Conservation (phyloP, 2,888 invertebrate genomes). For the Drosophila setosimentum region DNA sequence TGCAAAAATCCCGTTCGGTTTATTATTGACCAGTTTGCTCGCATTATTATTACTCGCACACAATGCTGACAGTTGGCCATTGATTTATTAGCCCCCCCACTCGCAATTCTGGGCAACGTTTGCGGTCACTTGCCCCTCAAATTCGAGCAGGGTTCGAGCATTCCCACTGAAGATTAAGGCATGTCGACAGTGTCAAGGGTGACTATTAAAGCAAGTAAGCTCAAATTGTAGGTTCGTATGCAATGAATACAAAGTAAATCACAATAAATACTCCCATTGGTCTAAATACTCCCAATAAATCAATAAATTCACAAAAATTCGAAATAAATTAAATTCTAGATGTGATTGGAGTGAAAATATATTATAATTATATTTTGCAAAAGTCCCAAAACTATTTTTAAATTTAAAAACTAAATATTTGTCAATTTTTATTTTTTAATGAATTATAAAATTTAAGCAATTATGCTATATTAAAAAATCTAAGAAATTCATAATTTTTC, state of each 20-base stretch:
- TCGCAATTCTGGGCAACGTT: slow-evolving; percentile 50
- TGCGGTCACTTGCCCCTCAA: slow-evolving; percentile 49
- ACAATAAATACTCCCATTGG: slow-evolving; percentile 2
- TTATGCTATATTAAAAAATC: background rate
- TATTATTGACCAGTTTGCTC: slow-evolving; percentile 78
- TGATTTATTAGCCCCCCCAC: slow-evolving; percentile 80
- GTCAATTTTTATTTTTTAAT: background rate
- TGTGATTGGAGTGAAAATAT: background rate
- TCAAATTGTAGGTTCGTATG: slow-evolving; percentile 24
- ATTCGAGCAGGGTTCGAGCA: background rate
- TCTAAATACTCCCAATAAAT: background rate
- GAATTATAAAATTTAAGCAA: background rate
- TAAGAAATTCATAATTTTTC: accelerated
- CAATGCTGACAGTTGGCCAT: slow-evolving; percentile 83
- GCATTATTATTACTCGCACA: slow-evolving; percentile 78
- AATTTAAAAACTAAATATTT: background rate
- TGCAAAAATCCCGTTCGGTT: slow-evolving; percentile 44
- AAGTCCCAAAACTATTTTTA: background rate
- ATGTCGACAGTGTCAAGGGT: slow-evolving; percentile 30
- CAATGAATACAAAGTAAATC: slow-evolving; percentile 14
- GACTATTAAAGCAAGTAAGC: slow-evolving; percentile 30
- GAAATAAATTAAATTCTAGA: background rate
- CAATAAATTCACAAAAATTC: background rate
- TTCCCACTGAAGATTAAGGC: slow-evolving; percentile 22
- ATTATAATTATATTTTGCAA: background rate